Percentiles rank a stretch among this genome's conserved stretches.
These are phyloP conservation scores for Meandrusa payeni DNA, from an alignment of 2,888 invertebrate genomes.

Conservation along the genomic window DNA sequence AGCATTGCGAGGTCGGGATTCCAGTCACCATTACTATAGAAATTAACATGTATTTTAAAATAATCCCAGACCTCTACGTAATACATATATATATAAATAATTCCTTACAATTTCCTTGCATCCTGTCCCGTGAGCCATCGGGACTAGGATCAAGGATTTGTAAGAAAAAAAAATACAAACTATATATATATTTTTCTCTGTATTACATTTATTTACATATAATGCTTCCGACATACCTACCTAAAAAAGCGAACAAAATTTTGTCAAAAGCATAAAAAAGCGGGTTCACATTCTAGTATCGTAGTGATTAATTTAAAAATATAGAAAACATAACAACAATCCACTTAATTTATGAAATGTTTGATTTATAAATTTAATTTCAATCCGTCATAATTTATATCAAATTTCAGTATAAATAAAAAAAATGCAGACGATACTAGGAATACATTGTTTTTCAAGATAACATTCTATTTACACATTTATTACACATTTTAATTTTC, in stretches of 20 bases:
- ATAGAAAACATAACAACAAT: slow-evolving; percentile 8
- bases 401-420: slow-evolving; percentile 4
- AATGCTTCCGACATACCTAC: slow-evolving; percentile 1
- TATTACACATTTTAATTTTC: slow-evolving; percentile 21
- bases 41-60: slow-evolving; percentile 29
- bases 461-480: slow-evolving; percentile 20
- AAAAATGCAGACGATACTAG: not conserved
- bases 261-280: slow-evolving; percentile 1
- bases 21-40: slow-evolving; percentile 30
- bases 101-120: slow-evolving; percentile 31
- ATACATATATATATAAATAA: slow-evolving; percentile 2
- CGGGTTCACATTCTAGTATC: slow-evolving; percentile 12
- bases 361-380: no score
- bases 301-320: not conserved
- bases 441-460: slow-evolving; percentile 2
- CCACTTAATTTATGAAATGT: no score
- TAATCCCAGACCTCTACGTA: slow-evolving; percentile 39
- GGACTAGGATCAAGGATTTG: slow-evolving; percentile 38
- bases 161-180: slow-evolving; percentile 53
- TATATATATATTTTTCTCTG: slow-evolving; percentile 19
- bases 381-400: no score
- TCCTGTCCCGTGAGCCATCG: slow-evolving; percentile 54
- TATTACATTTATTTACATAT: slow-evolving; percentile 13
- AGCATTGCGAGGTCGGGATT: slow-evolving; percentile 31
- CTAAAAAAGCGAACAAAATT: not conserved